Evolutionary conservation across 2,113 vertebrate genomes (phyloP), one percentile per base, ranked within the genome.

Genomic region (Apistogramma diplotaenia): DNA sequence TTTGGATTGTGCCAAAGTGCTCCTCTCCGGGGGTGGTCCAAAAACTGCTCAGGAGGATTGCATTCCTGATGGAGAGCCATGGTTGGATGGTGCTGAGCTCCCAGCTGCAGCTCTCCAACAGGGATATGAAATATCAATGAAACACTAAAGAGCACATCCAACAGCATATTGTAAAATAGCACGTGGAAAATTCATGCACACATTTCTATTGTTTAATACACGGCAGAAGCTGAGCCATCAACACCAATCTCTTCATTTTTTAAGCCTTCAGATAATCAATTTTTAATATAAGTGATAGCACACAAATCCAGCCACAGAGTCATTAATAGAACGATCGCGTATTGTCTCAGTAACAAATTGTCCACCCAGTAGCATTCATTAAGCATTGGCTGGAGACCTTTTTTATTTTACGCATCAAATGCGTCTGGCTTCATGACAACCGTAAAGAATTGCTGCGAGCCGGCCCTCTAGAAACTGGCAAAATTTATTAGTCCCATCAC

Each of bases 401-500:
- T 89, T 87, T 87, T 85, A 92, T 91, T 78, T 77, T 94, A 93
- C 82, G 87, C 91, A 93, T 90, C 89, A 92, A 93, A 82, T 90
- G 83, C 87, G 89, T 84, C 90, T 82, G 87, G 93, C 94, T 93
- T 78, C 92, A 91, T 95, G 94, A 95, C 95, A 96, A 83, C 83
- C 86, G 87, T 95, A 94, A 95, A 94, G 90, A 92, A 95, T 94
- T 90, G 91, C 86, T 65, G 74, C 81, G 87, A 92, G 85, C 90
- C 74, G 85, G 92, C 93, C 93, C 91, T 88, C 91, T 86, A 81
- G 87, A 95, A 93, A 91, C 89, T 89, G 88, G 92, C 92, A 83
- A 92, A 95, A 96, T 95, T 89, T 96, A 96, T 96, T 96, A 94
- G 94, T 82, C 86, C 89, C 74, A 85, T 95, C 92, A 85, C 86